Percentiles rank a stretch among this genome's conserved stretches.
Evolutionary conservation across 2,888 invertebrate species (phyloP).

Genomic region (Pecten maximus): DNA sequence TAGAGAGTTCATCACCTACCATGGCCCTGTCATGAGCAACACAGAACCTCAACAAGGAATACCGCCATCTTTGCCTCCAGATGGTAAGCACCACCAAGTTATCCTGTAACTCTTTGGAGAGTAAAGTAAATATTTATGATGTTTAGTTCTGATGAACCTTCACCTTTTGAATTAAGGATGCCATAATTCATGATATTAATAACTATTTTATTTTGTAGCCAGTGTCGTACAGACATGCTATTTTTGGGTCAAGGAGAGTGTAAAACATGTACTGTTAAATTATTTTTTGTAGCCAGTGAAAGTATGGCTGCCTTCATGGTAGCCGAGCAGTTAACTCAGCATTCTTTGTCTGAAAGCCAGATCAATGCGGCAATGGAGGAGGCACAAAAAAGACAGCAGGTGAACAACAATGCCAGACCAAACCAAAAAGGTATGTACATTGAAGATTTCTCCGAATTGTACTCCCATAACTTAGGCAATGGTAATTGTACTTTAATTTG

Average conservation of each 20-base stretch:
- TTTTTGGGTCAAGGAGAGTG: neutral
- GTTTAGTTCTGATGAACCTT: no score
- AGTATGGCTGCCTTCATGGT: slow-evolving; percentile 79
- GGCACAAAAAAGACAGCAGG: slow-evolving; percentile 70
- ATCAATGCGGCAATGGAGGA: slow-evolving; percentile 76
- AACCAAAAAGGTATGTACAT: slow-evolving; percentile 59
- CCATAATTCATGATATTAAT: no score
- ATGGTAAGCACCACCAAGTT: slow-evolving; percentile 40
- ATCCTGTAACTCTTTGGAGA: no score
- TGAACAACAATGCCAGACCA: slow-evolving; percentile 62
- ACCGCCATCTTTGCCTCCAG: slow-evolving; percentile 38
- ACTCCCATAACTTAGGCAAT: neutral
- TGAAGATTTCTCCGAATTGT: neutral
- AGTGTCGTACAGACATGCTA: neutral
- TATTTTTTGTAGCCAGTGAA: slow-evolving; percentile 70
- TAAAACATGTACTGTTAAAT: neutral
- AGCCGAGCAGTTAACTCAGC: slow-evolving; percentile 74
- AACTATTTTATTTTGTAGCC: no score
- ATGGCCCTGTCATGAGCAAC: slow-evolving; percentile 66
- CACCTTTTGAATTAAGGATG: no score
- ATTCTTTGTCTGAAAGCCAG: slow-evolving; percentile 75
- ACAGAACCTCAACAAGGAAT: slow-evolving; percentile 56
- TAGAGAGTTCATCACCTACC: slow-evolving; percentile 61
- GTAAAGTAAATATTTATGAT: no score
- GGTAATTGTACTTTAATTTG: neutral